Evolutionary conservation across 2,888 invertebrate species (phyloP).

Genomic region (Nemotelus pantherinus): DNA sequence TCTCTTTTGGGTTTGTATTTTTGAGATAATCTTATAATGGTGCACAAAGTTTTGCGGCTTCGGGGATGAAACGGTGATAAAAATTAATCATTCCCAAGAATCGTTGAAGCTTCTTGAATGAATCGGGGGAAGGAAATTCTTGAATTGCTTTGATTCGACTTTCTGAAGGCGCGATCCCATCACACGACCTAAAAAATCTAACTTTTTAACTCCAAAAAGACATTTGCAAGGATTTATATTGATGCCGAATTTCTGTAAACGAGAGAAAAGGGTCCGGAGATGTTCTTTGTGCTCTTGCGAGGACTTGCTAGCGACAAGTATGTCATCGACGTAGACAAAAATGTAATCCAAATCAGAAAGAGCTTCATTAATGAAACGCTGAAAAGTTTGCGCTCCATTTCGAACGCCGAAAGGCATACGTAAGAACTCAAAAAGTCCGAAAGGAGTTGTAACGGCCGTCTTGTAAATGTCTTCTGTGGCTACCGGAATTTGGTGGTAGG

Average conservation of each 20-base stretch:
- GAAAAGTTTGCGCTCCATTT: constrained; percentile 33
- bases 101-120: constrained; percentile 28
- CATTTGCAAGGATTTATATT: not conserved
- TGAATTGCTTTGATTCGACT: constrained; percentile 22
- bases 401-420: constrained; percentile 56
- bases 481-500: constrained; percentile 36
- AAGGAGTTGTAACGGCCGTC: constrained; percentile 28
- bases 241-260: not conserved
- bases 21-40: not conserved
- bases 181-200: constrained; percentile 30
- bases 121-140: constrained; percentile 34
- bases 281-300: too few relatives aligned
- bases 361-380: constrained; percentile 36
- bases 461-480: constrained; percentile 25
- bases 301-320: constrained; percentile 52
- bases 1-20: not conserved
- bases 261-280: not conserved
- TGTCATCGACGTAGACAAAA: constrained; percentile 51
- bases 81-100: constrained; percentile 44
- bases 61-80: constrained; percentile 41
- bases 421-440: constrained; percentile 54
- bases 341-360: constrained; percentile 38
- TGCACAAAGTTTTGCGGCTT: not conserved
- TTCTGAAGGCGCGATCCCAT: constrained; percentile 34
- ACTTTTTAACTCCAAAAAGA: not conserved